A percentile compares a stretch with the other conserved stretches of the same genome.
Conservation (phyloP, 2,888 invertebrate genomes). For the Agelastica alni region DNA sequence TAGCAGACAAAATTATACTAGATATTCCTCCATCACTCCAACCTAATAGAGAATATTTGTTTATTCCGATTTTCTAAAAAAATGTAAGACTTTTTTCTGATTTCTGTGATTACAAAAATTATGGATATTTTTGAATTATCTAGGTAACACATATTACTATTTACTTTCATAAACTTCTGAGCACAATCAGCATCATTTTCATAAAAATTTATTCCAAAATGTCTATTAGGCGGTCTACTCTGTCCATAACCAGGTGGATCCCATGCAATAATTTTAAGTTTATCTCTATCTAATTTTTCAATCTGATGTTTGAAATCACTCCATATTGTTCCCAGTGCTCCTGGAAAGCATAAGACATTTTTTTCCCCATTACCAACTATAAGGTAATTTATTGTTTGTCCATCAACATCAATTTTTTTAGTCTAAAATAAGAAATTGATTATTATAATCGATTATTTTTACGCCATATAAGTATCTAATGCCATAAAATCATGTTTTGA, state of each 20-base stretch:
- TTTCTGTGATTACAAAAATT: too few species aligned
- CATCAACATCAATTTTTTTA: slow-evolving; percentile 65
- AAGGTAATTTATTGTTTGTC: slow-evolving; percentile 65
- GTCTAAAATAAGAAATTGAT: too few species aligned
- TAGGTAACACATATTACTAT: too few species aligned
- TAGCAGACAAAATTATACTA: slow-evolving; percentile 75
- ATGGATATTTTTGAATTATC: too few species aligned
- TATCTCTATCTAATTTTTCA: slow-evolving; percentile 64
- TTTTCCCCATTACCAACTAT: slow-evolving; percentile 65
- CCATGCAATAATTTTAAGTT: slow-evolving; percentile 73
- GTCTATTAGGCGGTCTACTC: slow-evolving; percentile 76
- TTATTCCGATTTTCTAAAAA: slow-evolving; percentile 64
- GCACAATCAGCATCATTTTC: slow-evolving; percentile 75
- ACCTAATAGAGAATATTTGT: slow-evolving; percentile 77
- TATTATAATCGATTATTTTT: too few species aligned
- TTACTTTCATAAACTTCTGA: slow-evolving; percentile 71
- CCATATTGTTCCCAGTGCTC: slow-evolving; percentile 79
- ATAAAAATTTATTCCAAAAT: slow-evolving; percentile 73
- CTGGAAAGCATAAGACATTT: slow-evolving; percentile 74
- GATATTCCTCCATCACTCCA: slow-evolving; percentile 91
- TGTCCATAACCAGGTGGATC: slow-evolving; percentile 89
- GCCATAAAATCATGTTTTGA: too few species aligned
- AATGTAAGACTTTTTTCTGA: too few species aligned
- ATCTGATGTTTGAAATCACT: slow-evolving; percentile 83
- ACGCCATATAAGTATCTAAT: too few species aligned